Evolutionary conservation across 2,797 vertebrate species (phyloP).

Genomic region (Cyprinodon diabolis): DNA sequence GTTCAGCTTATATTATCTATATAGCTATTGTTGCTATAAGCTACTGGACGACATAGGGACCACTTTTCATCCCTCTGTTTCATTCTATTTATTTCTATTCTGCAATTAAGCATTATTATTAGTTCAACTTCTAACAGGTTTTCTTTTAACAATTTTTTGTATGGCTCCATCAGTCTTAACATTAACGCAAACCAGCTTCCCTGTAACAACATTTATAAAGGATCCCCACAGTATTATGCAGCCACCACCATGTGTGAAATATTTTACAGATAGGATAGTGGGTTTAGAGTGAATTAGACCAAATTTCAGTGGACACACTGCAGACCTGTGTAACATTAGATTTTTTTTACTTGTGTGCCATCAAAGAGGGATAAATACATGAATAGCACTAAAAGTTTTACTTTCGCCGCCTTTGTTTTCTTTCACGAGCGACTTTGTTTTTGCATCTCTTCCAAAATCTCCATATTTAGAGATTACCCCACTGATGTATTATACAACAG

Average conservation of each 20-base stretch:
- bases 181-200: neutral
- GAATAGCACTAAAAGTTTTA: neutral
- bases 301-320: neutral
- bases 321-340: neutral
- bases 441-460: neutral
- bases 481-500: conserved; percentile 44
- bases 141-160: neutral
- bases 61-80: neutral
- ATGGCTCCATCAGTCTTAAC: neutral
- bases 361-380: neutral
- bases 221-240: neutral
- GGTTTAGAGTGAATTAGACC: neutral
- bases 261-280: neutral
- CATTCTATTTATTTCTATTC: neutral
- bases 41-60: too few relatives aligned
- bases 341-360: neutral
- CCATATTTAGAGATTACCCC: neutral
- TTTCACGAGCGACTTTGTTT: neutral
- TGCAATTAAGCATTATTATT: too few relatives aligned
- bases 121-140: neutral
- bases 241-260: neutral
- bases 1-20: too few relatives aligned
- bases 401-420: neutral
- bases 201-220: neutral
- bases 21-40: too few relatives aligned